Conservation (phyloP, 1,140 invertebrate genomes). For the Macrobrachium nipponense region DNA sequence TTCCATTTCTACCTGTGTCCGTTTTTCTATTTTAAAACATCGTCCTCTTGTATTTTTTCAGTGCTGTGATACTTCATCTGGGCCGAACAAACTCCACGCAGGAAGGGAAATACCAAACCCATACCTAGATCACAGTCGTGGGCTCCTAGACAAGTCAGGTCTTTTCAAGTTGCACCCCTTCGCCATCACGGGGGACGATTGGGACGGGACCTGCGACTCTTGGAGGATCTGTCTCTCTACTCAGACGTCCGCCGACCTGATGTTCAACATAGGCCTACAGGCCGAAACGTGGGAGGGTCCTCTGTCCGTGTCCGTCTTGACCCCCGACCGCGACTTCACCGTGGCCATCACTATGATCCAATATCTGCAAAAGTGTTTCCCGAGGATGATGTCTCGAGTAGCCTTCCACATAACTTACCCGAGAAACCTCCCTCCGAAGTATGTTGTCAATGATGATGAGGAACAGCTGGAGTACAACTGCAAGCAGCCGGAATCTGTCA, state of each 20-base stretch:
- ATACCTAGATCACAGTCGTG: not conserved
- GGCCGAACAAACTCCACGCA: no score
- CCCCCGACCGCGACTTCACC: constrained; percentile 66
- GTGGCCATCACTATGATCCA: constrained; percentile 66
- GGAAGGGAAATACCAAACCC: no score
- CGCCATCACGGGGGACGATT: constrained; percentile 35
- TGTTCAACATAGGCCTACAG: constrained; percentile 66
- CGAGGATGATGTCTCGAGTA: constrained; percentile 66
- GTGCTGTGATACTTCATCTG: no score
- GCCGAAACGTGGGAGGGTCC: constrained; percentile 69
- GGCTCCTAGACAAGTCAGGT: constrained; percentile 37
- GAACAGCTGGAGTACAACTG: not conserved
- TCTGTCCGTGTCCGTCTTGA: constrained; percentile 70
- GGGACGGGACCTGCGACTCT: constrained; percentile 9
- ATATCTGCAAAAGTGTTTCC: constrained; percentile 67
- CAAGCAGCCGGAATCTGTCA: not conserved
- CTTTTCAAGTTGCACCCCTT: constrained; percentile 57
- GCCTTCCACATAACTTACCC: constrained; percentile 70
- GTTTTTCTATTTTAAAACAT: no score
- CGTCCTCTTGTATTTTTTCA: no score
- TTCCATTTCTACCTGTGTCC: no score
- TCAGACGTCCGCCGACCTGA: constrained; percentile 64
- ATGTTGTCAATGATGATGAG: not conserved
- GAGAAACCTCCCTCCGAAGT: constrained; percentile 61
- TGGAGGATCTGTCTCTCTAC: constrained; percentile 64